Base-by-base conservation (phyloP, 2,797 vertebrate species). In the Trachurus trachurus region DNA sequence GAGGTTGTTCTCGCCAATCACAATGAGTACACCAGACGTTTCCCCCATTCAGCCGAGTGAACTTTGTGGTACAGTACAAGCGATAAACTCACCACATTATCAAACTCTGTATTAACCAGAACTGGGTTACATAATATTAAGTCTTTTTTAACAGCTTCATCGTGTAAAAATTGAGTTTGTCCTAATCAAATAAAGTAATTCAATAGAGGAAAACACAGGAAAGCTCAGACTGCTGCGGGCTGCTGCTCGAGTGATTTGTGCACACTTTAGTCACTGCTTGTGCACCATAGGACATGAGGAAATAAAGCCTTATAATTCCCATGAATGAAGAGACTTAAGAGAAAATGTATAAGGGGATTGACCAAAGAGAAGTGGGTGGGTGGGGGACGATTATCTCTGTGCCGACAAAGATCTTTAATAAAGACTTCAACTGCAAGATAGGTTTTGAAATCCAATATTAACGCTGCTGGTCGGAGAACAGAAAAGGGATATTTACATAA, bases 21-120 rank as follows among this genome's bases (percentile, higher is more conserved):
- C 81, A 86, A 84, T 79, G 66, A 71, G 77, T 60, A 45, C 74
- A 75, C 39, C 79, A 87, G 85, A 86, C 83, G 47, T 84, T 87
- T 74, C 78, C 82, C 69, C 53, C 5, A 21, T 80, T 64, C 60
- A 74, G 66, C 54, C 65, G 66, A 87, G 67, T 68, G 78, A 75
- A 74, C 34, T 76, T 49, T 66, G 84, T 72, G 80, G 78, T 84
- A 75, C n/a, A 56, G 37, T 26, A 26, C 26, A 26, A 26, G 26
- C 26, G 26, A 72, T 82, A 71, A 87, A 74, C 65, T 34, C 11
- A 0, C 37, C 26, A 26, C 26, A 47, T 22, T 67, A 40, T 84
- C 60, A 39, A 49, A 70, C 81, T 39, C 62, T 5, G 53, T n/a
- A 21, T 77, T 29, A 54, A 72, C 66, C 26, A 63, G 19, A 74